These are phyloP conservation scores for Plumapathes pennacea DNA, from an alignment of 92 coral and sea anemone species.

Conservation along the genomic window DNA sequence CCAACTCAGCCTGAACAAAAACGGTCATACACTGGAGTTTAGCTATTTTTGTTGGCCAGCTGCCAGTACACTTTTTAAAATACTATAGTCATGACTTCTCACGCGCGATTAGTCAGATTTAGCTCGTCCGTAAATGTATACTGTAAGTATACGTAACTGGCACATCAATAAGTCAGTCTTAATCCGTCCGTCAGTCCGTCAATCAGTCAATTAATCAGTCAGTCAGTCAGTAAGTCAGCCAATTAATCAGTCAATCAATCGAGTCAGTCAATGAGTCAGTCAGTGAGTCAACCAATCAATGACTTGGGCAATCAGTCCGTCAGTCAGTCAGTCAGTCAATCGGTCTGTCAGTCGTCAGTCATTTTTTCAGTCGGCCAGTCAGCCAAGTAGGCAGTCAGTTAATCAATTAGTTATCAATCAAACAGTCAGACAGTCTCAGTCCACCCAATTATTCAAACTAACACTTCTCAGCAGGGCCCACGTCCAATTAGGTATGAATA, in stretches of 20 bases:
- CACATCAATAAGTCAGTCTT: background rate
- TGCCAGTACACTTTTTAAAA: no score
- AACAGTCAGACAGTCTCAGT: background rate
- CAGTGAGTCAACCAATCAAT: background rate
- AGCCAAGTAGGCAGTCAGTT: no score
- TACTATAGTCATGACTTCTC: no score
- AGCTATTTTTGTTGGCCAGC: no score
- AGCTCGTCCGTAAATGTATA: no score
- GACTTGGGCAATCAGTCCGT: background rate
- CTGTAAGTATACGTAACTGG: no score
- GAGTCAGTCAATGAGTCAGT: background rate
- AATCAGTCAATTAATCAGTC: background rate
- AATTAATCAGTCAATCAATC: background rate
- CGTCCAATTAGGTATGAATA: no score
- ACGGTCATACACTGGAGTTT: no score
- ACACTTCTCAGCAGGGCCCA: no score
- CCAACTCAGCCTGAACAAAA: constrained; percentile 91
- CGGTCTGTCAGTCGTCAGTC: background rate
- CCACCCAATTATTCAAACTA: no score
- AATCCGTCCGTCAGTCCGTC: background rate
- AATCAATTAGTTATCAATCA: background rate
- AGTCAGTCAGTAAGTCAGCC: background rate
- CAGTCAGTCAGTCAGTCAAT: background rate
- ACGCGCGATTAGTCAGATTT: no score
- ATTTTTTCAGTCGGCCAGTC: background rate